Conservation (phyloP, 1,140 invertebrate species). For the Dinothrombium tinctorium region DNA sequence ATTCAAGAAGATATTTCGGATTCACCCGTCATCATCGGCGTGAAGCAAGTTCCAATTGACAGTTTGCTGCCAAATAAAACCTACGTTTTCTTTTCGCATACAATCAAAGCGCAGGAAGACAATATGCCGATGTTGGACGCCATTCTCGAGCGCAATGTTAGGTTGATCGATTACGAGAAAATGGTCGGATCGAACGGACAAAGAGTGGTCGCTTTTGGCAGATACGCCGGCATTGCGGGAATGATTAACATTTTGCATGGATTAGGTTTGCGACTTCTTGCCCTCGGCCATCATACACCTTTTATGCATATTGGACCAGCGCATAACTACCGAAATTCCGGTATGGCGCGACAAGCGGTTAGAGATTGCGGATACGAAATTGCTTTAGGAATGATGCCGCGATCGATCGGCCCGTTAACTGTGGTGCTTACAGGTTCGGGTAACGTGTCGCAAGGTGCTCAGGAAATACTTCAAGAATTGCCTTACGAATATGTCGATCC, state of each 20-base stretch:
- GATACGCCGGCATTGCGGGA: constrained; percentile 92
- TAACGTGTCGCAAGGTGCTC: constrained; percentile 36
- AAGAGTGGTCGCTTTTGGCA: constrained; percentile 89
- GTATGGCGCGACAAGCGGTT: constrained; percentile 88
- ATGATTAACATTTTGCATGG: constrained; percentile 98
- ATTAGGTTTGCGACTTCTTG: constrained; percentile 69
- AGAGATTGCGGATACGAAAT: constrained; percentile 96
- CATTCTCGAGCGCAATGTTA: constrained; percentile 38
- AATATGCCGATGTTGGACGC: constrained; percentile 96
- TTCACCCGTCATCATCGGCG: constrained; percentile 82
- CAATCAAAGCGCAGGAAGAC: constrained; percentile 92
- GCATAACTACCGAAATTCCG: constrained; percentile 91
- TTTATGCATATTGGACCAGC: constrained; percentile 98
- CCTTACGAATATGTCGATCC: constrained; percentile 93
- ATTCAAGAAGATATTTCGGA: constrained; percentile 91
- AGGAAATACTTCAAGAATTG: constrained; percentile 89
- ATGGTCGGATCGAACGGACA: constrained; percentile 67
- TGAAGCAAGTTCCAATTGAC: constrained; percentile 91
- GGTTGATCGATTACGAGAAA: constrained; percentile 86
- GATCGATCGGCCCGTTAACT: constrained; percentile 85
- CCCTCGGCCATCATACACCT: constrained; percentile 91
- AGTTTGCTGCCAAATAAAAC: constrained; percentile 79
- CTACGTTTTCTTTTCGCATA: constrained; percentile 97
- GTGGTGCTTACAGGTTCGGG: constrained; percentile 88
- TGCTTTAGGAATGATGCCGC: constrained; percentile 84